phyloP scores from a whole-genome alignment of 2,113 vertebrate species.

The Hucho hucho region DNA sequence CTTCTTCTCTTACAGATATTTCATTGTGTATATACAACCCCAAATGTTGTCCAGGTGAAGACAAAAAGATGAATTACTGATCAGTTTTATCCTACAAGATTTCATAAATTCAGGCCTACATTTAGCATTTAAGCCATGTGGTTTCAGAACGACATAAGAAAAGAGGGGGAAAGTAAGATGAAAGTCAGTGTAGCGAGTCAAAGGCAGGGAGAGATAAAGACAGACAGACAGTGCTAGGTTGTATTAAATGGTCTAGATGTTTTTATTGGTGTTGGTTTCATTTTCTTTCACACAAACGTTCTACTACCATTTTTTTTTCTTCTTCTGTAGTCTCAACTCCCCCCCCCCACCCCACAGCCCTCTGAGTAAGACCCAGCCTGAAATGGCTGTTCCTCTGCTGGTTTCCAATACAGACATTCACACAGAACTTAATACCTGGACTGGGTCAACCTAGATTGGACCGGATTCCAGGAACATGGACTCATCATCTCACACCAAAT shows the following conservation, averaged over 20 bases:
- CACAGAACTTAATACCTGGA: constrained; percentile 48
- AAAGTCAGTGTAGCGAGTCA: background rate
- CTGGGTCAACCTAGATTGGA: constrained; percentile 10
- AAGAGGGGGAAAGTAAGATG: background rate
- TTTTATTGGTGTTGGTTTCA: constrained; percentile 81
- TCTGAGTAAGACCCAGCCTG: constrained; percentile 59
- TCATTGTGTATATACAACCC: too few relatives aligned
- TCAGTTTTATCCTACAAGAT: too few relatives aligned
- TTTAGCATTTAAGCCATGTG: background rate
- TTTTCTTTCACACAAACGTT: constrained; percentile 75
- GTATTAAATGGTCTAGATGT: constrained; percentile 85
- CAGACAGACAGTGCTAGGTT: constrained; percentile 61
- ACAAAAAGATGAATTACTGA: too few relatives aligned
- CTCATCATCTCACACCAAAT: constrained; percentile 49
- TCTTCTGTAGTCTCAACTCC: constrained; percentile 58
- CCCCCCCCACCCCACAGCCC: constrained; percentile 58
- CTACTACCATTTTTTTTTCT: constrained; percentile 50
- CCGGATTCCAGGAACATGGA: constrained; percentile 26
- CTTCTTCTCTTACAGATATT: too few relatives aligned
- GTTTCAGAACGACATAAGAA: background rate
- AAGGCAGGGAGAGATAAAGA: constrained; percentile 52
- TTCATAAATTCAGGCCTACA: too few relatives aligned
- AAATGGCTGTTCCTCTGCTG: constrained; percentile 57
- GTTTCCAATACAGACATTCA: constrained; percentile 59
- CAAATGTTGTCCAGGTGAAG: too few relatives aligned